phyloP scores from a whole-genome alignment of 2,888 invertebrate species.

The Mechanitis messenoides region DNA sequence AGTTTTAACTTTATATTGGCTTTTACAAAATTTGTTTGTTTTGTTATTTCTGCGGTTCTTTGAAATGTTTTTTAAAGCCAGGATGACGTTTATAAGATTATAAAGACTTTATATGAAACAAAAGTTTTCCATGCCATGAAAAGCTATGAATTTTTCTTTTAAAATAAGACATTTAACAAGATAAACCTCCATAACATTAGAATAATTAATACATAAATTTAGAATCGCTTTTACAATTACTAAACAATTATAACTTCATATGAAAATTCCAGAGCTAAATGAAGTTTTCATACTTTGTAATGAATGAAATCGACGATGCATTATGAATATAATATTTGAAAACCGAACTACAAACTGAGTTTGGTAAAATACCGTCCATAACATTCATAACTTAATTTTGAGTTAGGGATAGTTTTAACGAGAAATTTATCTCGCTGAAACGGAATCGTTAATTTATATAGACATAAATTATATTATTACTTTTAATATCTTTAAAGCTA shows the following conservation, averaged over 20 bases:
- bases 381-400: constrained; percentile 6
- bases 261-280: neutral
- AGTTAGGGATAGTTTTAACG: constrained; percentile 5
- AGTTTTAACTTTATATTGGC: neutral
- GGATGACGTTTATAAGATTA: no score
- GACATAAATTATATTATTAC: no score
- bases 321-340: constrained; percentile 6
- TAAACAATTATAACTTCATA: neutral
- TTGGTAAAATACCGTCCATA: constrained; percentile 5
- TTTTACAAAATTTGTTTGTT: neutral
- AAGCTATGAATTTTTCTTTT: no score
- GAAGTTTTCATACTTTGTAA: constrained; percentile 2
- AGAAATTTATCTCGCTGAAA: constrained; percentile 7
- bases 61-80: neutral
- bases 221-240: no score
- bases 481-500: no score
- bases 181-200: no score
- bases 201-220: no score
- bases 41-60: neutral
- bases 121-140: no score
- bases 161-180: no score
- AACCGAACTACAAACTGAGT: constrained; percentile 6
- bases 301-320: constrained; percentile 4
- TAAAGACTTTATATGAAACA: no score
- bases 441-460: neutral